These are phyloP conservation scores for Acromyrmex echinatior DNA, from an alignment of 1,140 invertebrate species.

Conservation along the genomic window DNA sequence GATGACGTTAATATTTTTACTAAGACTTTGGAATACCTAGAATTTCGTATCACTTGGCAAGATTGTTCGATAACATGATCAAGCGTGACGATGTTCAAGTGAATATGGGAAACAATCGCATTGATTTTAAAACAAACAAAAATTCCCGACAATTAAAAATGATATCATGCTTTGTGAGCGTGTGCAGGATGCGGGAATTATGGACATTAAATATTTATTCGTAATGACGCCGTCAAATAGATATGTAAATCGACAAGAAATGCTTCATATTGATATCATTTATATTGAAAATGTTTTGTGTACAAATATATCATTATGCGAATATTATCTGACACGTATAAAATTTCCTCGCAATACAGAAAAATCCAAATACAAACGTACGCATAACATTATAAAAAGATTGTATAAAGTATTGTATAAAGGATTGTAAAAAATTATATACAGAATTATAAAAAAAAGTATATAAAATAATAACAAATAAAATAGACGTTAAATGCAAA, in stretches of 20 bases:
- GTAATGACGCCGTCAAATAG: neutral
- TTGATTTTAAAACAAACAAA: neutral
- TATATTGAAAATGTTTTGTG: neutral
- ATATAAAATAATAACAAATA: neutral
- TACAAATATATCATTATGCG: neutral
- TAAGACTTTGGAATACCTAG: neutral
- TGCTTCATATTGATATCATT: neutral
- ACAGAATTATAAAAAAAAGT: neutral
- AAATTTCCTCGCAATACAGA: neutral
- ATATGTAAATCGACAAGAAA: neutral
- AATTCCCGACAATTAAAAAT: slow-evolving; percentile 2
- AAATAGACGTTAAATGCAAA: neutral
- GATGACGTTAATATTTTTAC: neutral
- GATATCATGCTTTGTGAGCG: slow-evolving; percentile 27
- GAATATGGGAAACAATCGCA: neutral
- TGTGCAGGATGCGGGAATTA: neutral
- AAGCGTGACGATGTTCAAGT: neutral
- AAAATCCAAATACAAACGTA: neutral
- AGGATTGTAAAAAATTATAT: neutral
- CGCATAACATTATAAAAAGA: neutral
- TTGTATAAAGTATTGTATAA: too few species aligned
- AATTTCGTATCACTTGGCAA: slow-evolving; percentile 5
- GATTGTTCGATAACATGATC: slow-evolving; percentile 14
- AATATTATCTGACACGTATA: neutral
- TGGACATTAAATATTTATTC: neutral